Conservation (phyloP, 2,888 invertebrate species). For the Zootermopsis nevadensis region DNA sequence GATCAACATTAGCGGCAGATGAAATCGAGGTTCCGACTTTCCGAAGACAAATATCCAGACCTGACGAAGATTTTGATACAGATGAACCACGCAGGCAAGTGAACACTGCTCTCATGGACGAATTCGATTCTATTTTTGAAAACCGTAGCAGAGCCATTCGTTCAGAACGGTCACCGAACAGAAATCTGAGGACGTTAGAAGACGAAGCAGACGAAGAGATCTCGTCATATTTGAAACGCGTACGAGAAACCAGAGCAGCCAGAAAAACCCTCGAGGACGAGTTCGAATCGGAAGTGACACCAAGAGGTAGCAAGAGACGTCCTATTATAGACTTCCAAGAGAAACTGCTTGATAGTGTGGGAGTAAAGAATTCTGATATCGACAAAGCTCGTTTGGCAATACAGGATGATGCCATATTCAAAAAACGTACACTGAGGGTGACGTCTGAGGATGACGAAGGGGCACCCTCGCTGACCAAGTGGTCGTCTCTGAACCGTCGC, state of each 20-base stretch:
- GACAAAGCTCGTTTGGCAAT: constrained; percentile 54
- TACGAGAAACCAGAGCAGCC: constrained; percentile 63
- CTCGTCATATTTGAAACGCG: constrained; percentile 64
- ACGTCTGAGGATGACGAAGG: constrained; percentile 61
- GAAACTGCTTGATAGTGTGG: constrained; percentile 74
- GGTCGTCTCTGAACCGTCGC: constrained; percentile 60
- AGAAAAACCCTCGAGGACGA: constrained; percentile 5
- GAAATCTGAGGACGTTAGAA: background rate
- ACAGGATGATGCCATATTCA: constrained; percentile 63
- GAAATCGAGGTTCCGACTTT: background rate
- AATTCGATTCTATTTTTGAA: constrained; percentile 51
- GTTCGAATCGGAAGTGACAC: background rate
- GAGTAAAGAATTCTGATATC: constrained; percentile 58
- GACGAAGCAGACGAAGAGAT: constrained; percentile 63
- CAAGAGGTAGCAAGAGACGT: background rate
- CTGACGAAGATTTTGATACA: constrained; percentile 48
- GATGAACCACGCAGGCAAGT: constrained; percentile 44
- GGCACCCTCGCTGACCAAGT: constrained; percentile 67
- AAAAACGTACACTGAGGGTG: constrained; percentile 63
- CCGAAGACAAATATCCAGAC: constrained; percentile 55
- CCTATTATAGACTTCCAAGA: constrained; percentile 66
- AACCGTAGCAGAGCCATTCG: constrained; percentile 30
- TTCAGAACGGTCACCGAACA: background rate
- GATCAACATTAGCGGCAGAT: background rate
- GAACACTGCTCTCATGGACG: constrained; percentile 48